A percentile compares a stretch with the other conserved stretches of the same genome.
These are phyloP conservation scores for Crotalus tigris DNA, from an alignment of 2,113 vertebrate species.

Conservation along the genomic window DNA sequence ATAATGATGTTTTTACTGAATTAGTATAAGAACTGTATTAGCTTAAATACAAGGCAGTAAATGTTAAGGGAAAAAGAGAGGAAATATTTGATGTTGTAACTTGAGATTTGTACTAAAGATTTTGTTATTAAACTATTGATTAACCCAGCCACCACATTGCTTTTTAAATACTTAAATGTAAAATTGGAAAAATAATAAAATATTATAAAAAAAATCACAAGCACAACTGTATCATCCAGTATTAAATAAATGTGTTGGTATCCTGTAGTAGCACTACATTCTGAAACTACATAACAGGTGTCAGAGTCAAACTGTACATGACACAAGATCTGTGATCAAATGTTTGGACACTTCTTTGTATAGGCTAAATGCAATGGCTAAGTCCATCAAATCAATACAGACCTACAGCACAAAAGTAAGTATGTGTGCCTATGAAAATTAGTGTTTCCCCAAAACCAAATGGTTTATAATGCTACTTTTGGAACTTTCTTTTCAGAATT, in stretches of 20 bases:
- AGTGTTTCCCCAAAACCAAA: background rate
- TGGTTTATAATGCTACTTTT: no score
- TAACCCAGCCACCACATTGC: no score
- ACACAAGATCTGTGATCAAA: background rate
- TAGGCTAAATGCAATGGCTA: background rate
- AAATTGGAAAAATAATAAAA: no score
- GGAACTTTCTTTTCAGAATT: background rate
- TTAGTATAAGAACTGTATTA: no score
- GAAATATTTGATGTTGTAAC: no score
- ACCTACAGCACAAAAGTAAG: background rate
- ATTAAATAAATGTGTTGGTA: background rate
- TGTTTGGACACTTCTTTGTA: background rate
- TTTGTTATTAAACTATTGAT: no score
- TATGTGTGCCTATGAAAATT: background rate
- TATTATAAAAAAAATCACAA: background rate
- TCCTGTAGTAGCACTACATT: background rate
- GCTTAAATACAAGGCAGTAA: no score
- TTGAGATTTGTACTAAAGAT: no score
- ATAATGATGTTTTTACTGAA: no score
- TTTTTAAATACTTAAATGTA: no score
- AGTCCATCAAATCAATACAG: background rate
- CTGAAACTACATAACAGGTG: background rate
- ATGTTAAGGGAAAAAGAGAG: no score
- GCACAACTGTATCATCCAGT: background rate
- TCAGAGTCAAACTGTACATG: background rate